Evolutionary conservation across 2,888 invertebrate genomes (phyloP), one percentile per base, ranked within the genome.

Genomic region (Melanargia galathea): DNA sequence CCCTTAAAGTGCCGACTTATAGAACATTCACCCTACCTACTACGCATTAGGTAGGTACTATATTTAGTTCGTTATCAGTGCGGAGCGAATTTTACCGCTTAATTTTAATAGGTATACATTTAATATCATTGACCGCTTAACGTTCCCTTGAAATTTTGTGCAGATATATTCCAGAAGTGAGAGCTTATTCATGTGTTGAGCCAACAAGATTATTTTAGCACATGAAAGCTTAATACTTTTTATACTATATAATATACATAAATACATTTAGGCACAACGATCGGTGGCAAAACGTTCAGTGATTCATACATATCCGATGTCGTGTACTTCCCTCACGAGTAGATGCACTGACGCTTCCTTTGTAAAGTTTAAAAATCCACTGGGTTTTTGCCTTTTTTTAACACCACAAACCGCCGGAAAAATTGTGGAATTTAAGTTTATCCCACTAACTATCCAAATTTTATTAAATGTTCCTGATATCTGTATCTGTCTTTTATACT

Each of bases 181-280:
- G 7, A 13, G 18, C 45, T 62, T 60, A 60, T 64, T 64, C 54
- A 56, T 46, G 43, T 59, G 20, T 49, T 63, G 54, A 43, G 48
- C 46, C 62, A 61, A 61, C 64, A 59, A 64, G 60, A 65, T 67
- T 67, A 67, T 67, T 65, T 69, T 65, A 63, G 59, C 61, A 64
- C 35, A 20, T 33, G 51, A 43, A 65, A 55, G 55, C 45, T 45
- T 45, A 24, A 24, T 38, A 49, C 48, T 2, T 2, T 26, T 8
- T 6, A 6, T 8, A 30, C 3, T 30, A 11, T 35, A 16, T 8
- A 16, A 16, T 8, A 16, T 40, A 16, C 16, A 7, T 16, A 40
- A 2, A 16, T 6, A 60, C 6, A 60, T 30, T 30, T 51, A 56
- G 51, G 55, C 55, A 56, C 43, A 62, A 46, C 49, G 40, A 55